Evolutionary conservation across 2,888 invertebrate genomes (phyloP), one percentile per base, ranked within the genome.

Genomic region (Lucinisca nassula): DNA sequence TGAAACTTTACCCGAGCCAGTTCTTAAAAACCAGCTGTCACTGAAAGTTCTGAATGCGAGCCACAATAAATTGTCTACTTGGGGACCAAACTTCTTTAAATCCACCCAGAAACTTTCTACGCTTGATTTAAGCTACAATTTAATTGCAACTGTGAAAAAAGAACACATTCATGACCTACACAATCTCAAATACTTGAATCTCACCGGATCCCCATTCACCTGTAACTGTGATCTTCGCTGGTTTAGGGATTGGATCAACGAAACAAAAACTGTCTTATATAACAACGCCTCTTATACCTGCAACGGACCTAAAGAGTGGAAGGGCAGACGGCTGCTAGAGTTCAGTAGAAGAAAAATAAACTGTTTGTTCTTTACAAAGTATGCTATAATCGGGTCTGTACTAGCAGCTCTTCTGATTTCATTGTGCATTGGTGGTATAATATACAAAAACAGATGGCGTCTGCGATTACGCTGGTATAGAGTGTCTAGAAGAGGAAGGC

Each of bases 211-310:
- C 96, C 98, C 99, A 70, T 97, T 99, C 93, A 97, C 98, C 90
- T 99, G 99, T 96, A 98, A 98, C 95, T 99, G 99, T 96, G 98
- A 98, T 96, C 97, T 98, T 85, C 98, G 98, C 96, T 98, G 98
- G 96, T 97, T 98, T 74, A 98, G 99, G 98, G 98, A 98, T 96
- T 99, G 98, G 99, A 97, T 99, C 97, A 98, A 95, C 98, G 98
- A 96, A 98, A 99, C 97, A 97, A 81, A 83, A 0, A 77, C 92
- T 0, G 55, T 27, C 0, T 21, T 94, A 32, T 67, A 85, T 0
- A 79, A 88, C 6, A 70, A 77, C n/a, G 75, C 78, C 8, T 73
- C 78, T 1, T 93, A 92, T 67, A 86, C 72, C 0, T 94, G 94
- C 72, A 92, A 92, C 49, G 87, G 91, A 0, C 94, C 94, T 1